Conservation (phyloP, 2,888 invertebrate species). For the Ophion ellenae region DNA sequence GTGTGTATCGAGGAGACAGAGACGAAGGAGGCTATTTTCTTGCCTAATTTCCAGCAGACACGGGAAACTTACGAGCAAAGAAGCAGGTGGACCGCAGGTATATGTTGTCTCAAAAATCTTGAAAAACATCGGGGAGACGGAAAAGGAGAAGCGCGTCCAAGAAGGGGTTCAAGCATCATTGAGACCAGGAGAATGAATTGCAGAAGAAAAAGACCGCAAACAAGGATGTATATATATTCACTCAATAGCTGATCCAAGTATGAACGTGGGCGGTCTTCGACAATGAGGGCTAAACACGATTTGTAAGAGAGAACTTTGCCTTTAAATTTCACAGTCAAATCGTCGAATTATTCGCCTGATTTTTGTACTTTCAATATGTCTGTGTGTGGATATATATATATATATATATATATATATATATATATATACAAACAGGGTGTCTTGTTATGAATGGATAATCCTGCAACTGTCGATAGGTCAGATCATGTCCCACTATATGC, state of each 20-base stretch:
- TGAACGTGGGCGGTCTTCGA: constrained; percentile 64
- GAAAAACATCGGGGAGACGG: constrained; percentile 63
- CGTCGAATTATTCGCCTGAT: constrained; percentile 56
- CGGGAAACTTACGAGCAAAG: constrained; percentile 45
- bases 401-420: neutral
- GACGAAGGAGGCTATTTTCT: constrained; percentile 67
- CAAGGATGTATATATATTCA: constrained; percentile 30
- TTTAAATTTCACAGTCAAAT: constrained; percentile 64
- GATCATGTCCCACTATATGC: too few relatives aligned
- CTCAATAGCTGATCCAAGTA: constrained; percentile 52
- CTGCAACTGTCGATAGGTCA: too few relatives aligned
- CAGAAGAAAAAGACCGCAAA: constrained; percentile 35
- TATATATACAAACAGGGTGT: too few relatives aligned
- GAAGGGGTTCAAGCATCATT: constrained; percentile 52
- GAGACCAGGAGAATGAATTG: constrained; percentile 14
- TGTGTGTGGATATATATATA: neutral
- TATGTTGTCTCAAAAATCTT: constrained; percentile 78
- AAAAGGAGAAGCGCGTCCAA: constrained; percentile 47
- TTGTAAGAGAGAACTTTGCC: constrained; percentile 50
- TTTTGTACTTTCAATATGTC: constrained; percentile 18
- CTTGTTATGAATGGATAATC: too few relatives aligned
- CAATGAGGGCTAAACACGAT: constrained; percentile 41
- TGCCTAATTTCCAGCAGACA: constrained; percentile 78
- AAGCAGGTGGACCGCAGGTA: constrained; percentile 77
- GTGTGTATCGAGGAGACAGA: neutral